Evolutionary conservation across 2,797 vertebrate species (phyloP), one percentile per base, ranked within the genome.

Genomic region (Remorina albescens): DNA sequence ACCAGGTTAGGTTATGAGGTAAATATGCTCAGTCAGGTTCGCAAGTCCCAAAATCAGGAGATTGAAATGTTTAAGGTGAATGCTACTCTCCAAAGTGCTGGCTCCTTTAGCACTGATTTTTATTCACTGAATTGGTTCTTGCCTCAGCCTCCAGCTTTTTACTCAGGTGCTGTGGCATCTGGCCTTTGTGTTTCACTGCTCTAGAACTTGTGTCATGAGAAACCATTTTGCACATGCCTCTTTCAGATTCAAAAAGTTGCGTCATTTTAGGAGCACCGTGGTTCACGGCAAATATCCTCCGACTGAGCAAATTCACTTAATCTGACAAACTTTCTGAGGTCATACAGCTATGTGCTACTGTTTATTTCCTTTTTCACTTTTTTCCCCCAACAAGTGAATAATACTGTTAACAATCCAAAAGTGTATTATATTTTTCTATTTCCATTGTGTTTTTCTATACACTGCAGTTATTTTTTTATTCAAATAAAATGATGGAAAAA

Each of bases 401-500:
- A 16, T 30, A 19, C 16, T 57, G 25, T 42, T 47, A 8, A 61
- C 41, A 42, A 36, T 30, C 25, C 65, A 60, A 63, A 59, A 58
- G 6, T 16, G 44, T 58, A n/a, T 23, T 57, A 2, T 21, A 0
- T 50, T 56, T 49, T 66, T 55, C 32, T 37, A 4, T 41, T n/a
- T 28, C 4, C n/a, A 3, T 37, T 59, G 50, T n/a, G 3, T 39
- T 58, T 3, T 32, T 73, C 16, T 37, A 5, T 63, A 34, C 25
- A 46, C n/a, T 30, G 47, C 16, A 53, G n/a, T 68, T 72, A 74
- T 69, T 67, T 53, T 69, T 65, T 36, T 3, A 55, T 37, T 49
- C 42, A 70, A 80, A 74, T 67, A 39, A 50, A 28, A 72, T 69
- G 59, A 78, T 47, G 37, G 34, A 61, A 70, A 70, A 77, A 78